Evolutionary conservation across 2,113 vertebrate species (phyloP).

Genomic region (Diphyllodes magnificus): DNA sequence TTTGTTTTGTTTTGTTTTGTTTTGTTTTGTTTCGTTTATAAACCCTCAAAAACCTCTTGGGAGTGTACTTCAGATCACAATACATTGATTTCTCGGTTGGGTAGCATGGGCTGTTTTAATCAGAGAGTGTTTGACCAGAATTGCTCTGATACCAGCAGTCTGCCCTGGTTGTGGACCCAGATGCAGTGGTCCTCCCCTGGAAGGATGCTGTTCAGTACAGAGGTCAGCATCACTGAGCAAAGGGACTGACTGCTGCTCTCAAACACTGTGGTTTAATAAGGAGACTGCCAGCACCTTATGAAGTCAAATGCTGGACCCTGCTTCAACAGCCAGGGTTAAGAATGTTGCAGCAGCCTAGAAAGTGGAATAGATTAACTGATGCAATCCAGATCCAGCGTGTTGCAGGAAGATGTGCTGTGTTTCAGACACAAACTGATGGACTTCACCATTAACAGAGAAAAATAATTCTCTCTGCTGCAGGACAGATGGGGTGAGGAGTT

Average conservation of each 20-base stretch:
- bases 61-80: neutral
- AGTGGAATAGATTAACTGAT: neutral
- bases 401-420: neutral
- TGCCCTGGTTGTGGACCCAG: neutral
- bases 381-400: neutral
- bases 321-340: neutral
- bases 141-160: neutral
- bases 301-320: neutral
- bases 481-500: neutral
- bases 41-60: neutral
- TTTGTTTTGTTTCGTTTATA: neutral
- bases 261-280: neutral
- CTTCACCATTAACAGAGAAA: neutral
- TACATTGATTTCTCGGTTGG: neutral
- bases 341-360: neutral
- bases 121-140: neutral
- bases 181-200: accelerated
- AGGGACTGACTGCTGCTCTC: neutral
- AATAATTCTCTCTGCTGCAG: neutral
- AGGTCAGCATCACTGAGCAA: neutral
- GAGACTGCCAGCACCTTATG: neutral
- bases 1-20: too few relatives aligned
- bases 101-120: neutral
- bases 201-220: neutral
- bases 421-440: neutral